These are phyloP conservation scores for Thalassoma bifasciatum DNA, from an alignment of 2,113 vertebrate species.

Conservation along the genomic window DNA sequence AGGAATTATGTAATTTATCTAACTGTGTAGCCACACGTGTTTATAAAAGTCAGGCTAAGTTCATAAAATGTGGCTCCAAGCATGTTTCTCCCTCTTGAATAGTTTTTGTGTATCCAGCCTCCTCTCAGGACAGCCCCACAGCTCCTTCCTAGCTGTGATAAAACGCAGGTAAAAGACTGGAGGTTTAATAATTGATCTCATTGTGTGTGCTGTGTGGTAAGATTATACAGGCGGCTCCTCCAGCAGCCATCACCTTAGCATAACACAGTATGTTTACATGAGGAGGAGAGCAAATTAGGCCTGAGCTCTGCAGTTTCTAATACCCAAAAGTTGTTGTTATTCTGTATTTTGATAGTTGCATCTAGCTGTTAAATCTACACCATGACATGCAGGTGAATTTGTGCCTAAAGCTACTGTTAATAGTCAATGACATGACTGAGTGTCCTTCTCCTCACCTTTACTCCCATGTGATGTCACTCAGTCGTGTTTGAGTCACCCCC, in stretches of 20 bases:
- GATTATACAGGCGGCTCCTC: slow-evolving; percentile 68
- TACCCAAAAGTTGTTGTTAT: background rate
- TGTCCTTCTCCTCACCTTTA: background rate
- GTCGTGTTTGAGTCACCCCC: background rate
- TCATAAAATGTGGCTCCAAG: background rate
- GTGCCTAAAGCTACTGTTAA: slow-evolving; percentile 3
- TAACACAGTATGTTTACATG: slow-evolving; percentile 13
- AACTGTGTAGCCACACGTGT: slow-evolving; percentile 4
- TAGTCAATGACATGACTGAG: background rate
- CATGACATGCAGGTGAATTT: background rate
- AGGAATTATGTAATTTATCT: slow-evolving; percentile 1
- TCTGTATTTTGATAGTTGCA: background rate
- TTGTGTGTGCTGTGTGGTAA: slow-evolving; percentile 67
- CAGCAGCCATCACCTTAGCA: slow-evolving; percentile 40
- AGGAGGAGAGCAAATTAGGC: background rate
- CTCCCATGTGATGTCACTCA: background rate
- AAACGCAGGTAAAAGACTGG: slow-evolving; percentile 69
- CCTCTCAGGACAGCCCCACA: slow-evolving; percentile 35
- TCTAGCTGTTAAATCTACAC: background rate
- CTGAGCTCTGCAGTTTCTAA: background rate
- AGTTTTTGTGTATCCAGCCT: slow-evolving; percentile 13
- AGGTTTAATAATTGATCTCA: slow-evolving; percentile 77
- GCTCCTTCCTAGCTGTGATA: slow-evolving; percentile 66
- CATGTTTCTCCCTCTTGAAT: slow-evolving; percentile 8
- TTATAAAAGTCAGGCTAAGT: slow-evolving; percentile 5